A percentile compares a stretch with the other conserved stretches of the same genome.
These are phyloP conservation scores for Hirundichthys speculiger DNA, from an alignment of 2,113 vertebrate genomes.

Conservation along the genomic window DNA sequence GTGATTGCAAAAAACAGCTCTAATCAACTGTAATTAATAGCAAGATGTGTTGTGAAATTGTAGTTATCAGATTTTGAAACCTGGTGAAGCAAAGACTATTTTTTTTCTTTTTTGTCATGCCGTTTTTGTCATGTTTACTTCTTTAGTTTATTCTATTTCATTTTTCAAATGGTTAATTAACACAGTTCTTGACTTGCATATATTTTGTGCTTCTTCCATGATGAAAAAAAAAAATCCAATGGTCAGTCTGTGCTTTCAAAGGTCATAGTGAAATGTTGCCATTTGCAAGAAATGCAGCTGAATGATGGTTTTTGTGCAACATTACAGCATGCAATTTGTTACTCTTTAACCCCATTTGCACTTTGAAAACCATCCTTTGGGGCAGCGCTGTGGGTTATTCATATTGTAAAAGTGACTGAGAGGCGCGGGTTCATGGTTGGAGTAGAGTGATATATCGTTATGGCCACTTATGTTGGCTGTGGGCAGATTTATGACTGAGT, in stretches of 20 bases:
- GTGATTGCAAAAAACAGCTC: too few relatives aligned
- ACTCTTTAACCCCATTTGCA: constrained; percentile 29
- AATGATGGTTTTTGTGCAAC: constrained; percentile 1
- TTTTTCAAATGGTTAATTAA: too few relatives aligned
- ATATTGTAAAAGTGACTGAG: constrained; percentile 43
- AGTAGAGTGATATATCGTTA: constrained; percentile 64
- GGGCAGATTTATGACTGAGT: constrained; percentile 62
- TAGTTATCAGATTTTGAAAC: too few relatives aligned
- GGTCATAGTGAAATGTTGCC: not conserved
- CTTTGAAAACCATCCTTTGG: constrained; percentile 19
- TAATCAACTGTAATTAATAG: too few relatives aligned
- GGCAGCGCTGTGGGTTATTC: constrained; percentile 46
- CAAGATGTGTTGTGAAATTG: too few relatives aligned
- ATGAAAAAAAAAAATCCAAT: not conserved
- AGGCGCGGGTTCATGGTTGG: constrained; percentile 56
- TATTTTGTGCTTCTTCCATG: too few relatives aligned
- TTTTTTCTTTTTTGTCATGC: too few relatives aligned
- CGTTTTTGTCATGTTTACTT: too few relatives aligned
- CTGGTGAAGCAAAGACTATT: too few relatives aligned
- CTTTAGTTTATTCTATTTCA: too few relatives aligned
- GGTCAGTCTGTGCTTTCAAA: not conserved
- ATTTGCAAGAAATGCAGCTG: constrained; percentile 10
- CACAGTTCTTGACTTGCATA: too few relatives aligned
- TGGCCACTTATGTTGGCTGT: constrained; percentile 62
- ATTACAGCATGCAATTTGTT: constrained; percentile 36